Evolutionary conservation across 2,888 invertebrate genomes (phyloP).

Genomic region (Aspidiotus destructor): DNA sequence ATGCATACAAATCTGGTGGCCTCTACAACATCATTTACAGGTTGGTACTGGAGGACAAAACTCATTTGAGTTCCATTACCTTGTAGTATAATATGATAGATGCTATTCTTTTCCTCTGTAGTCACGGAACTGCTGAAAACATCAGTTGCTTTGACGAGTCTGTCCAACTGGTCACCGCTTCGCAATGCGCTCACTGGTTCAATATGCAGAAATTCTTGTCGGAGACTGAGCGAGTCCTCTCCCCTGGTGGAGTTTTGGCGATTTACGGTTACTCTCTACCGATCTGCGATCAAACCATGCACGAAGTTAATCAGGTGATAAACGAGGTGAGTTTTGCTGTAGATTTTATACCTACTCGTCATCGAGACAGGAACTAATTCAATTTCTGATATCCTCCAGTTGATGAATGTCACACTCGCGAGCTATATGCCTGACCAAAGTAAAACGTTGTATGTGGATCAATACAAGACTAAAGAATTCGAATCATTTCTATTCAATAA

Average conservation of each 20-base stretch:
- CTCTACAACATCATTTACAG: constrained; percentile 39
- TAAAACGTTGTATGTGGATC: constrained; percentile 38
- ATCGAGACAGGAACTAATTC: too few species aligned
- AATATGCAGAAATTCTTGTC: constrained; percentile 42
- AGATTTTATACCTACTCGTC: not conserved
- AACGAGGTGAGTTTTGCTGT: constrained; percentile 36
- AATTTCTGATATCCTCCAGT: constrained; percentile 2
- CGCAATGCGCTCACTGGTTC: constrained; percentile 45
- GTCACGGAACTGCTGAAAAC: constrained; percentile 42
- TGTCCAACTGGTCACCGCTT: constrained; percentile 43
- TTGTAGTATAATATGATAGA: too few species aligned
- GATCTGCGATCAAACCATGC: constrained; percentile 33
- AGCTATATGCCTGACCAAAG: constrained; percentile 38
- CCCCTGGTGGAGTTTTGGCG: constrained; percentile 43
- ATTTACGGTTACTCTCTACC: constrained; percentile 39
- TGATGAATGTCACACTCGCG: constrained; percentile 37
- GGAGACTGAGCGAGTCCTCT: constrained; percentile 43
- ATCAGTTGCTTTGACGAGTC: constrained; percentile 40
- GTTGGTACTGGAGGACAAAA: constrained; percentile 36
- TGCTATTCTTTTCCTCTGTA: constrained; percentile 15
- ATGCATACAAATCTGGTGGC: constrained; percentile 40
- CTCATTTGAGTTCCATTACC: too few species aligned
- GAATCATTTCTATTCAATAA: constrained; percentile 36
- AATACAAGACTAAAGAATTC: constrained; percentile 37
- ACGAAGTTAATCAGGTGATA: constrained; percentile 36